Conservation (phyloP, 2,113 vertebrate genomes). For the Raja brachyura region DNA sequence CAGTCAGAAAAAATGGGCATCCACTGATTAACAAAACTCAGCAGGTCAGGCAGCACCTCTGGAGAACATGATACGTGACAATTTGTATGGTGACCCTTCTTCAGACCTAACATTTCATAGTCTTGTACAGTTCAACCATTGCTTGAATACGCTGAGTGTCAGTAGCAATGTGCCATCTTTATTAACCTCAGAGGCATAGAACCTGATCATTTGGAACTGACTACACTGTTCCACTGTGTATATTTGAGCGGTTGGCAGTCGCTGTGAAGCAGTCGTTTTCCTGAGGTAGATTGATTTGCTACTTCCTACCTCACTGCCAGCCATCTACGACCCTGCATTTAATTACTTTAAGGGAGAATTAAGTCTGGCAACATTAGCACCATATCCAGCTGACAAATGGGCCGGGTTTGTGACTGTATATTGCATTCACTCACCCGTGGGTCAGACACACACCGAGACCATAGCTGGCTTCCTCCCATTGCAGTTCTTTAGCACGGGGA, state of each 20-base stretch:
- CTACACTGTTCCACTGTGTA: background rate
- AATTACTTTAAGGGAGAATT: constrained; percentile 25
- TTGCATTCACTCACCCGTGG: background rate
- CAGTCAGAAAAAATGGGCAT: too few relatives aligned
- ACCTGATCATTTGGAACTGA: background rate
- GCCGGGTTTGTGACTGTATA: background rate
- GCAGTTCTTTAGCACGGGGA: background rate
- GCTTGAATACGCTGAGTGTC: background rate
- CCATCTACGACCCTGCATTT: background rate
- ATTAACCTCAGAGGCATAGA: background rate
- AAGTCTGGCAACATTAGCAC: constrained; percentile 29
- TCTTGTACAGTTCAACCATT: background rate
- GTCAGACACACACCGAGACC: background rate
- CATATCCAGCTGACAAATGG: background rate
- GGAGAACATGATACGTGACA: too few relatives aligned
- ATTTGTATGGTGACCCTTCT: too few relatives aligned
- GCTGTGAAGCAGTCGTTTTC: background rate
- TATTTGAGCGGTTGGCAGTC: constrained; percentile 14
- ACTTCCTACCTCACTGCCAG: constrained; percentile 15
- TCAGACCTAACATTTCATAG: background rate
- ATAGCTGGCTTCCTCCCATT: background rate
- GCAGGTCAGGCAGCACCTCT: too few relatives aligned
- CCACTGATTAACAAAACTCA: too few relatives aligned
- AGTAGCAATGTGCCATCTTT: background rate
- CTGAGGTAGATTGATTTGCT: background rate